A percentile compares a stretch with the other conserved stretches of the same genome.
These are phyloP conservation scores for Centrocercus urophasianus DNA, from an alignment of 2,113 vertebrate species.

Conservation along the genomic window DNA sequence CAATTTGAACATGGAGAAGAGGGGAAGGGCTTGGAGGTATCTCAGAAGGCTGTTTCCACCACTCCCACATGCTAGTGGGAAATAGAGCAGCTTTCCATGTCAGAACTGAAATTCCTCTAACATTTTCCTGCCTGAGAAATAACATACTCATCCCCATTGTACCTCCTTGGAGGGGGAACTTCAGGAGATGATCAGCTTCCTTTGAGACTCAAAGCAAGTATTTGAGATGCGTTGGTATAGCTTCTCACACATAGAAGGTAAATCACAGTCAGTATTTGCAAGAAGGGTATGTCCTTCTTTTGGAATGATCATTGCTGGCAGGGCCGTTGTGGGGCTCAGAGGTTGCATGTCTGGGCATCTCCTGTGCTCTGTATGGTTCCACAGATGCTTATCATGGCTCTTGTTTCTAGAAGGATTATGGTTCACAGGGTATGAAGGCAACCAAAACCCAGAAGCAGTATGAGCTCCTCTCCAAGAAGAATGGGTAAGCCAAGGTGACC, in stretches of 20 bases:
- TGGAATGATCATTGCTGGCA: not conserved
- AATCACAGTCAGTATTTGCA: not conserved
- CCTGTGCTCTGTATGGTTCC: not conserved
- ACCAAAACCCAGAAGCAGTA: not conserved
- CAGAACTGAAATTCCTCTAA: not conserved
- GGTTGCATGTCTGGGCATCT: fast-evolving
- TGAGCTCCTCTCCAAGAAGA: not conserved
- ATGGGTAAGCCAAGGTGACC: not conserved
- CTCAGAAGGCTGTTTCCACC: not conserved
- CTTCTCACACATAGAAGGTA: not conserved
- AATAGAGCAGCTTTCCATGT: not conserved
- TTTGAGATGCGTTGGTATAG: not conserved
- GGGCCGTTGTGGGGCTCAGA: not conserved
- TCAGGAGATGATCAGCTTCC: not conserved
- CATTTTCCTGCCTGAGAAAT: fast-evolving
- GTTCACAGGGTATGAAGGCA: not conserved
- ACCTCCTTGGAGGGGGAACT: not conserved
- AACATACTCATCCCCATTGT: not conserved
- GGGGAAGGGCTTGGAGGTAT: not conserved
- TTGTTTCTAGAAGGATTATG: not conserved
- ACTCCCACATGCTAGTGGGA: not conserved
- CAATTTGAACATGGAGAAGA: not conserved
- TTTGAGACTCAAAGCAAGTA: not conserved
- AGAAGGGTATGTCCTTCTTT: not conserved
- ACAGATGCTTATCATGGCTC: not conserved